phyloP scores from a whole-genome alignment of 1,140 invertebrate species.

The Mesaphorura yosii region DNA sequence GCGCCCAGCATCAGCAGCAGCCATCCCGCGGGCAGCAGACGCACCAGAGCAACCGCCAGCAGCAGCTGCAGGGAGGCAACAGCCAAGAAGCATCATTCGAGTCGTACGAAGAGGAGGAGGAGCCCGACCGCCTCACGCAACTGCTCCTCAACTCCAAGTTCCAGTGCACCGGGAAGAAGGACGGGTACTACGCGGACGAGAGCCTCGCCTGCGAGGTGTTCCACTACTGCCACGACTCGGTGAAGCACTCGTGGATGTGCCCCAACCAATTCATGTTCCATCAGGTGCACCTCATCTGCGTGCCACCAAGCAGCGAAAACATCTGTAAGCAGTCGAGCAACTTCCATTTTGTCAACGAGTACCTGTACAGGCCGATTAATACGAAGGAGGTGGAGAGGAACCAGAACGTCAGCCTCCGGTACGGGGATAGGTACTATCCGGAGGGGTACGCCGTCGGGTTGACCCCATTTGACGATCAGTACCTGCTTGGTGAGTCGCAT shows the following conservation, averaged over 20 bases:
- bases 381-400: conserved; percentile 62
- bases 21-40: not conserved
- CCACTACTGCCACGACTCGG: conserved; percentile 84
- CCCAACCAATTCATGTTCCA: conserved; percentile 86
- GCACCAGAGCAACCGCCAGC: not conserved
- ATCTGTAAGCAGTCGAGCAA: conserved; percentile 73
- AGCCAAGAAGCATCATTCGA: not conserved
- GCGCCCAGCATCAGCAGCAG: conserved; percentile 1
- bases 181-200: conserved; percentile 77
- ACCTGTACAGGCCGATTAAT: conserved; percentile 77
- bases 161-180: conserved; percentile 20
- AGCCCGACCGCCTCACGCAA: conserved; percentile 20
- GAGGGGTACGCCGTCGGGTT: conserved; percentile 4
- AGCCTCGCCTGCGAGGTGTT: conserved; percentile 80
- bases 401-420: conserved; percentile 67
- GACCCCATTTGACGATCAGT: not conserved
- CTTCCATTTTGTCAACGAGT: conserved; percentile 85
- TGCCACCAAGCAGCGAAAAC: conserved; percentile 77
- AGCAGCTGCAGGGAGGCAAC: conserved; percentile 1
- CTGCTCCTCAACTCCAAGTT: conserved; percentile 26
- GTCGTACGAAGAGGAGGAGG: conserved; percentile 18
- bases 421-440: conserved; percentile 51
- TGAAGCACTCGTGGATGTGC: conserved; percentile 84
- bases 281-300: conserved; percentile 84
- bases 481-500: not conserved